Evolutionary conservation across 2,797 vertebrate species (phyloP).

Genomic region (Vultur gryphus): DNA sequence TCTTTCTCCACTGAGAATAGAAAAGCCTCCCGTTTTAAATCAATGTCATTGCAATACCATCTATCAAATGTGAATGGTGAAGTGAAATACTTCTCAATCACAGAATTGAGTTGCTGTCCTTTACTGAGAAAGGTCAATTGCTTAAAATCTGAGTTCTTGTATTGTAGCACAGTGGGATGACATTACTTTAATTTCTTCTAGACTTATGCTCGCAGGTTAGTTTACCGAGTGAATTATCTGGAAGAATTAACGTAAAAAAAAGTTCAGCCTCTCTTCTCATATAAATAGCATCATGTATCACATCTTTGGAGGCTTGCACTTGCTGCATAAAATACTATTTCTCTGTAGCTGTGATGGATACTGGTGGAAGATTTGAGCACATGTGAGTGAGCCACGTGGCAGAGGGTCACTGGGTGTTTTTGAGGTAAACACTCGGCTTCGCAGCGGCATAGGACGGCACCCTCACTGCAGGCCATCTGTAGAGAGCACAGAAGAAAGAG

Average conservation of each 20-base stretch:
- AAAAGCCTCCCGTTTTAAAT: not conserved
- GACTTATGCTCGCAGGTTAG: not conserved
- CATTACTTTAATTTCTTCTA: not conserved
- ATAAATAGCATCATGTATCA: not conserved
- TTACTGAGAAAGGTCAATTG: not conserved
- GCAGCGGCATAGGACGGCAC: not conserved
- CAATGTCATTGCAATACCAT: not conserved
- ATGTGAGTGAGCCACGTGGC: fast-evolving
- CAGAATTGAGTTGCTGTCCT: not conserved
- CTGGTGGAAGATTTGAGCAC: not conserved
- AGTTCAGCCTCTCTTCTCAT: not conserved
- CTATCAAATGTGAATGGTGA: not conserved
- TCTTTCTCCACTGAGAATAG: not conserved
- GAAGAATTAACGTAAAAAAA: not conserved
- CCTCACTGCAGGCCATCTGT: not conserved
- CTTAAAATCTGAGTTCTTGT: not conserved
- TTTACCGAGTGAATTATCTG: not conserved
- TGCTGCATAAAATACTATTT: not conserved
- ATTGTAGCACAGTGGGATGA: not conserved
- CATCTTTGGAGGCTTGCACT: not conserved
- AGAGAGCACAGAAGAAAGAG: not conserved
- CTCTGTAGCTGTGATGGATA: not conserved
- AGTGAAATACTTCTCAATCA: not conserved
- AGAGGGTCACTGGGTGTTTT: not conserved
- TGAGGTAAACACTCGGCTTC: not conserved